phyloP scores from a whole-genome alignment of 2,113 vertebrate genomes.

The Sprattus sprattus region DNA sequence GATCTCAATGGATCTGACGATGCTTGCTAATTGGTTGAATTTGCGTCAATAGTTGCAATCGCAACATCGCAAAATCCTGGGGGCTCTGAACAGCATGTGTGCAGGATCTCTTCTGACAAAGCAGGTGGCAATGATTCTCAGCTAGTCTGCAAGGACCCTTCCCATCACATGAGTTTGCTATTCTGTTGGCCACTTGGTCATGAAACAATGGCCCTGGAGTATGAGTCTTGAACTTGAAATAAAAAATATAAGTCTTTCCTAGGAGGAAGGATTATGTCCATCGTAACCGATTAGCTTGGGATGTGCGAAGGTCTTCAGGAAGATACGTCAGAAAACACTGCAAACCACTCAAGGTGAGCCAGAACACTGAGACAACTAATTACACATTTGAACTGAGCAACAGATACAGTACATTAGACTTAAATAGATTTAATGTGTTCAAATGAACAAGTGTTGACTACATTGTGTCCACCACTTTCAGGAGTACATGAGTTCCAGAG shows the following conservation, averaged over 20 bases:
- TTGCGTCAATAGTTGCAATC: no score
- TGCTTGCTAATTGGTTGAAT: no score
- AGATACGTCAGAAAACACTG: slow-evolving; percentile 81
- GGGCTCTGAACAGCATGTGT: no score
- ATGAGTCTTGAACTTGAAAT: not conserved
- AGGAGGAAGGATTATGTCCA: slow-evolving; percentile 85
- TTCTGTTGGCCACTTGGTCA: no score
- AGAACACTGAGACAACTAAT: not conserved
- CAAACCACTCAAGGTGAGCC: slow-evolving; percentile 84
- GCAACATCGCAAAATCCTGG: no score
- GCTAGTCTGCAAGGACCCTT: no score
- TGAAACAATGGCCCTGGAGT: no score
- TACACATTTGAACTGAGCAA: not conserved
- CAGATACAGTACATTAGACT: no score
- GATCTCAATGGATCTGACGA: no score
- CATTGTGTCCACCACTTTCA: slow-evolving; percentile 41
- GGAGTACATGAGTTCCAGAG: slow-evolving; percentile 80
- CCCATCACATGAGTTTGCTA: no score
- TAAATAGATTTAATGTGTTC: not conserved
- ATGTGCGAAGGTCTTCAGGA: slow-evolving; percentile 78
- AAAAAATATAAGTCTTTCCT: not conserved
- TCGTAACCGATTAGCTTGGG: slow-evolving; percentile 82
- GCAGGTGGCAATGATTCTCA: no score
- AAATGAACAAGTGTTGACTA: not conserved
- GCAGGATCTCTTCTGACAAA: no score